Evolutionary conservation across 1,140 invertebrate species (phyloP), one percentile per base, ranked within the genome.

Genomic region (Grapholita molesta): DNA sequence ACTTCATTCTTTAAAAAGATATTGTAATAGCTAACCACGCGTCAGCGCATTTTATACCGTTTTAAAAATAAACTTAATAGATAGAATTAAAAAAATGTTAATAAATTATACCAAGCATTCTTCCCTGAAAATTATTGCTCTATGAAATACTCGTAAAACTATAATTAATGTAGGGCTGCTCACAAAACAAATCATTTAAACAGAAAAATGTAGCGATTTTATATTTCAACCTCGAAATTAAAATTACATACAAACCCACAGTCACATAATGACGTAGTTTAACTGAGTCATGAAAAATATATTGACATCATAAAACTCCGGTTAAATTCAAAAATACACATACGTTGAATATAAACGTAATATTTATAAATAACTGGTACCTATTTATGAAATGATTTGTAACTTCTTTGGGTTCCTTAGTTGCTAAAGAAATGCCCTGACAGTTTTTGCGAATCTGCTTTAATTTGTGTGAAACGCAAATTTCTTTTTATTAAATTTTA

Each of bases 261-360:
- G 18, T 21, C 42, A 15, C 24, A 61, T 30, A 28, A 30, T 61
- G 55, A 61, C 55, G 55, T 61, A 32, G 18, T 23, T 61, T 23
- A 30, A 28, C 24, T 28, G 55, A 61, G 55, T 32, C 55, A n/a
- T 61, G 25, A 61, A 61, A 61, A 15, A 61, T 61, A 61, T 32
- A 61, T 61, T 32, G 55, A 61, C 55, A 52, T 61, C 55, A 6
- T 61, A 15, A 61, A 61, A 61, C 42, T 32, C 12, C 5, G 21
- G 25, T 15, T 8, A 61, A 61, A 30, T 30, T 0, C n/a, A 28
- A 61, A 61, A 2, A 61, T 15, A 61, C 33, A 23, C 15, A 57
- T 5, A 15, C 55, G 23, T 61, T 28, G 32, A 61, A 18, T 61
- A 1, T 30, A 61, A 15, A 15, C 28, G 55, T 61, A 61, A 61